These are phyloP conservation scores for Callipepla californica DNA, from an alignment of 2,113 vertebrate species.

Conservation along the genomic window DNA sequence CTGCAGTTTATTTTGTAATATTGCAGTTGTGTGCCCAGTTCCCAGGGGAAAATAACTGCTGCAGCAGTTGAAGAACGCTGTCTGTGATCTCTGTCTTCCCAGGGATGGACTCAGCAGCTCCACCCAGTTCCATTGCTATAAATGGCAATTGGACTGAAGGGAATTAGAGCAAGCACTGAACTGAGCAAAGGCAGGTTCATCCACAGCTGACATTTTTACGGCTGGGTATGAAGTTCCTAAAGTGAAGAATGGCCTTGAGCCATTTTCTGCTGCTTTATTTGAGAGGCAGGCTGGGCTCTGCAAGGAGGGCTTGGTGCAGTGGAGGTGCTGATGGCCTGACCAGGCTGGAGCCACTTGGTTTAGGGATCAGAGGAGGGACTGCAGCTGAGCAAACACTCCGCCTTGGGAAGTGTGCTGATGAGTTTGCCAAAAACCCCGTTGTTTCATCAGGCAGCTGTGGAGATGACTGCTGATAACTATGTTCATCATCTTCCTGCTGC, in stretches of 20 bases:
- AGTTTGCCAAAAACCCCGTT: accelerated
- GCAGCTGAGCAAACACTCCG: accelerated
- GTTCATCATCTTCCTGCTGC: neutral
- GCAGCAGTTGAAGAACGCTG: constrained; percentile 44
- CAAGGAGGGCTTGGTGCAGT: neutral
- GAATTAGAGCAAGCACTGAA: neutral
- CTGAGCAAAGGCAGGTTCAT: constrained; percentile 30
- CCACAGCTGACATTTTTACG: neutral
- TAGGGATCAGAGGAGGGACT: accelerated
- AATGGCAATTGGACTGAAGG: constrained; percentile 32
- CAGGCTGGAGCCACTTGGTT: neutral
- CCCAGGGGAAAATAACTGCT: neutral
- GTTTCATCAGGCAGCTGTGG: neutral
- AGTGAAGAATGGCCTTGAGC: neutral
- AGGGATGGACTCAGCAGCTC: neutral
- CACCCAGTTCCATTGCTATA: constrained; percentile 4
- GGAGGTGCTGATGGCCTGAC: neutral
- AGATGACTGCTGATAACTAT: accelerated
- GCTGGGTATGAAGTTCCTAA: neutral
- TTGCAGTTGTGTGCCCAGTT: neutral
- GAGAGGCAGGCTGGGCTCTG: neutral
- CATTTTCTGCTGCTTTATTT: neutral
- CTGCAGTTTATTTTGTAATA: neutral
- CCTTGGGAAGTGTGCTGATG: neutral
- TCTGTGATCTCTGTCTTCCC: constrained; percentile 49